Percentiles rank a stretch among this genome's conserved stretches.
These are phyloP conservation scores for Bembecia ichneumoniformis DNA, from an alignment of 2,888 invertebrate species.

Conservation along the genomic window DNA sequence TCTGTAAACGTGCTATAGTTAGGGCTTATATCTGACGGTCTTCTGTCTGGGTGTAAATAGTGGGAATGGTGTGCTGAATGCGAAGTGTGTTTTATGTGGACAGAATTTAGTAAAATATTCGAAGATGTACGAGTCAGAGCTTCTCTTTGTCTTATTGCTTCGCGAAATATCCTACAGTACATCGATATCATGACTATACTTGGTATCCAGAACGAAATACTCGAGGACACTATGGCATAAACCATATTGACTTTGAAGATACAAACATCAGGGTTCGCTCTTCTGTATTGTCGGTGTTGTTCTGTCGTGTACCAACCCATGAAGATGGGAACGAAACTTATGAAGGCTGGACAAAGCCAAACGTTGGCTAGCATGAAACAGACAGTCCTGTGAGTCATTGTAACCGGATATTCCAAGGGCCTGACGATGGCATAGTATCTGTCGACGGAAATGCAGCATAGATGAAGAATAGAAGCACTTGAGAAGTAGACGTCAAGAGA, in stretches of 20 bases:
- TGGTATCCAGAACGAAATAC: conserved; percentile 94
- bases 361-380: conserved; percentile 89
- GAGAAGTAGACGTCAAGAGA: conserved; percentile 95
- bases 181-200: conserved; percentile 93
- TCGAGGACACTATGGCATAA: conserved; percentile 90
- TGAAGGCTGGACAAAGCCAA: conserved; percentile 92
- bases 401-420: conserved; percentile 91
- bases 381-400: conserved; percentile 88
- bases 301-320: conserved; percentile 95
- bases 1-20: conserved; percentile 68
- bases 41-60: conserved; percentile 57
- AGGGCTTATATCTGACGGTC: conserved; percentile 62
- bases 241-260: conserved; percentile 88
- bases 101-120: conserved; percentile 87
- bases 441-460: conserved; percentile 95
- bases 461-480: conserved; percentile 91
- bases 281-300: conserved; percentile 77
- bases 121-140: conserved; percentile 88
- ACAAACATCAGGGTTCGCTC: conserved; percentile 81
- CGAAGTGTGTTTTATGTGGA: conserved; percentile 85
- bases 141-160: conserved; percentile 86
- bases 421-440: conserved; percentile 93
- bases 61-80: conserved; percentile 77
- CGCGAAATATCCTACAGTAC: conserved; percentile 88
- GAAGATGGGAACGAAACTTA: conserved; percentile 95